Evolutionary conservation across 2,888 invertebrate genomes (phyloP), one percentile per base, ranked within the genome.

Genomic region (Eilema griseolum): DNA sequence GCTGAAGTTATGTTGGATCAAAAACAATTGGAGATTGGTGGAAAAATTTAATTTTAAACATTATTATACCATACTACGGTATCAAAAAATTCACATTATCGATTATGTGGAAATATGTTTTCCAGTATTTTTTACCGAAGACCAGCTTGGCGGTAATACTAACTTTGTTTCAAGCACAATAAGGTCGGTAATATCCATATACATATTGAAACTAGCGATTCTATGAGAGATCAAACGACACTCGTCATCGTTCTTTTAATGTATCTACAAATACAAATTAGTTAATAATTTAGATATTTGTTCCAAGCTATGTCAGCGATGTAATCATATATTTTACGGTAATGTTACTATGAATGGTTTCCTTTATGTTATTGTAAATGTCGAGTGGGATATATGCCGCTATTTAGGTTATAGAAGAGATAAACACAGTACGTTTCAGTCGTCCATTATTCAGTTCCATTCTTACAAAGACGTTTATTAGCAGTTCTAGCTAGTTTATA

Each of bases 21-120:
- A 37, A 11, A 37, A 12, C 1, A 33, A 33, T 8, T 33, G 8
- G 5, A 37, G 33, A 1, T 12, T 11, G 33, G 33, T 12, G 41
- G 16, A 16, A 41, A 41, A 4, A 41, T 41, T 16, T 16, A 0
- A 16, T 16, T 3, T 37, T 37, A 14, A 16, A n/a, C 59, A 66
- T 41, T 59, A 59, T 66, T 28, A 37, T 61, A 46, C 61, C 59
- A 56, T 28, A 33, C 26, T 16, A 63, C 59, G 62, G 37, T 56
- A 66, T 24, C 20, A 63, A 68, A 46, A 46, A 20, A 46, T n/a
- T 20, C 20, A 52, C 28, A 66, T 59, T 66, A 69, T 63, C 59
- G 61, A 72, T 72, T 62, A 69, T 37, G 69, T 46, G 33, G 23
- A 66, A 46, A 57, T 28, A 37, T 61, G 56, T 46, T 66, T 11